Evolutionary conservation across 2,113 vertebrate species (phyloP), one percentile per base, ranked within the genome.

Genomic region (Lagopus leucura): DNA sequence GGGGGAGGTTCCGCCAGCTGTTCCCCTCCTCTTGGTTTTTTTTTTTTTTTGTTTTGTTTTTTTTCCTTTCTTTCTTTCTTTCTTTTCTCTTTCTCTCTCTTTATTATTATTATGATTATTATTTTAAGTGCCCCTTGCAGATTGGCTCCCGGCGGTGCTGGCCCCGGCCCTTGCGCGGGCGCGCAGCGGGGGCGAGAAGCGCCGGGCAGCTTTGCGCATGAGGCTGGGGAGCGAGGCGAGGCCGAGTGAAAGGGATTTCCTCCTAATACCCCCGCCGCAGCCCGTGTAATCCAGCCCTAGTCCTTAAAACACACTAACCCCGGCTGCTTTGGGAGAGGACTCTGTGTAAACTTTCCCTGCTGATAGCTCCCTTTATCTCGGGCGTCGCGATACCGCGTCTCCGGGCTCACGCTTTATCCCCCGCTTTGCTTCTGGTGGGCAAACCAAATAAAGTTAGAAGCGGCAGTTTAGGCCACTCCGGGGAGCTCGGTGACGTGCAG

Each of bases 341-440:
- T 52, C 71, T 63, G 66, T 74, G 88, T 72, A 75, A 96, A 96
- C 94, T 95, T 96, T 78, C 83, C 84, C 85, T 38, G 84, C 88
- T 34, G 93, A 78, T 79, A 81, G 66, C 80, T 86, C 43, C 13
- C 84, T 71, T 76, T 82, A 95, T 90, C 91, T 72, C 69, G 5
- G 5, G 85, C 76, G 16, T 9, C 27, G 80, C 10, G 74, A 73
- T 82, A 72, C 60, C 38, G 52, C 7, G 48, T 45, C 77, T 65
- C 82, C 10, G 48, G 34, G 77, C 36, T 89, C 61, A 47, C n/a
- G 21, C 79, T 60, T 89, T 55, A 45, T 82, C 54, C 61, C 5
- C 50, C 55, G 11, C 85, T 88, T 70, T 67, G 80, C 16, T 24
- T 75, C 42, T 3, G 21, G 72, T 38, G 27, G 84, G 57, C 64